Evolutionary conservation across 2,797 vertebrate species (phyloP).

Genomic region (Lemur catta): DNA sequence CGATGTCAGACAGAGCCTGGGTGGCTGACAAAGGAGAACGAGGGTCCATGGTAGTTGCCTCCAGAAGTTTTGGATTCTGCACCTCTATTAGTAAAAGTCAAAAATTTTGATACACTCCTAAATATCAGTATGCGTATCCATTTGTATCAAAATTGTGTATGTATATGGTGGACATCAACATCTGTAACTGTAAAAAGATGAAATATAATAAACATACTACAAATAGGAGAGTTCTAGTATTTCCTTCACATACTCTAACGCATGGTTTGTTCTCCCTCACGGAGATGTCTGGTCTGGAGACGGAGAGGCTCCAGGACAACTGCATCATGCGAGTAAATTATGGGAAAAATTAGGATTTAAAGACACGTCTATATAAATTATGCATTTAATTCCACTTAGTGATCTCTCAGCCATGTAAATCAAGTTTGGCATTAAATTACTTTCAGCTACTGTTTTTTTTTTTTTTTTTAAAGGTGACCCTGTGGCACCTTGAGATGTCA

Average conservation of each 20-base stretch:
- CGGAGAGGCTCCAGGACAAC: not conserved
- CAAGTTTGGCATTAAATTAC: not conserved
- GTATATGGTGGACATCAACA: not conserved
- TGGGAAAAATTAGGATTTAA: not conserved
- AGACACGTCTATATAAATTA: not conserved
- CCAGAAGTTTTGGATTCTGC: not conserved
- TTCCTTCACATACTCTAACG: not conserved
- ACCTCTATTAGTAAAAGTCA: not conserved
- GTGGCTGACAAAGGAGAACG: not conserved
- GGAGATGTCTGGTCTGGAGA: not conserved
- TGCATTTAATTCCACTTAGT: not conserved
- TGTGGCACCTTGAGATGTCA: not conserved
- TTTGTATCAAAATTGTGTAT: not conserved
- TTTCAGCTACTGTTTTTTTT: not conserved
- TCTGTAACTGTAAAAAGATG: not conserved
- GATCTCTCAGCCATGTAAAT: not conserved
- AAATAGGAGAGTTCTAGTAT: not conserved
- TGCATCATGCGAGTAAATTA: not conserved
- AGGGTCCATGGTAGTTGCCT: not conserved
- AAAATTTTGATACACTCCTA: not conserved
- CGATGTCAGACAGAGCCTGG: not conserved
- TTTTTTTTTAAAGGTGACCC: not conserved
- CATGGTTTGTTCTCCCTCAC: not conserved
- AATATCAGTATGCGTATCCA: not conserved
- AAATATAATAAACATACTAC: not conserved